phyloP scores from a whole-genome alignment of 2,113 vertebrate genomes.

The Thunnus maccoyii region DNA sequence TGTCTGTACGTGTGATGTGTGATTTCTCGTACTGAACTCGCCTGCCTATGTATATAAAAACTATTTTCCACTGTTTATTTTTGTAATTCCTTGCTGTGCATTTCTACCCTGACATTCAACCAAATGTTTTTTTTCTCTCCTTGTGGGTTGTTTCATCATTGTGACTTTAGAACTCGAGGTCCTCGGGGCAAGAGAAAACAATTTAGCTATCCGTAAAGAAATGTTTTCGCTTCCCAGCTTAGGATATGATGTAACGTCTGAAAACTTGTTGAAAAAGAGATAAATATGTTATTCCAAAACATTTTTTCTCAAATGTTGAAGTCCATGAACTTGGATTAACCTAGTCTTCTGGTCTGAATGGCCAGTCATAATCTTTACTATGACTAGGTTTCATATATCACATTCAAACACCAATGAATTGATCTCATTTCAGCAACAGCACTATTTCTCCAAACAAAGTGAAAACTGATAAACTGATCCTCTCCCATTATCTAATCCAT shows the following conservation, averaged over 20 bases:
- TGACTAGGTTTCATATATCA: background rate
- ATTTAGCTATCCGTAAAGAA: slow-evolving; percentile 57
- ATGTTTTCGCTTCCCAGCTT: slow-evolving; percentile 44
- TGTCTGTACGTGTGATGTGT: slow-evolving; percentile 36
- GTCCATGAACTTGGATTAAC: slow-evolving; percentile 4
- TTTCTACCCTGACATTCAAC: slow-evolving; percentile 43
- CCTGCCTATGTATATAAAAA: slow-evolving; percentile 40
- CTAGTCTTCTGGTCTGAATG: background rate
- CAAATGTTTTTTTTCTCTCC: slow-evolving; percentile 34
- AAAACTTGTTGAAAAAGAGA: slow-evolving; percentile 24
- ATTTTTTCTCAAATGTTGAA: background rate
- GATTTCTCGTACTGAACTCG: slow-evolving; percentile 18
- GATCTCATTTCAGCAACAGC: background rate
- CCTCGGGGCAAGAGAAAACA: slow-evolving; percentile 42
- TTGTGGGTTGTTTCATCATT: slow-evolving; percentile 51
- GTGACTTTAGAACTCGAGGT: slow-evolving; percentile 39
- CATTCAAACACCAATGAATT: background rate
- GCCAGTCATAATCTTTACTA: background rate
- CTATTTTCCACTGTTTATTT: slow-evolving; percentile 62
- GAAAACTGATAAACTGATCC: background rate
- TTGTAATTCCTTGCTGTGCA: slow-evolving; percentile 41
- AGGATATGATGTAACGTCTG: slow-evolving; percentile 69
- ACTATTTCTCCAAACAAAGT: background rate
- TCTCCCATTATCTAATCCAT: background rate
- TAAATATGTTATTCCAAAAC: slow-evolving; percentile 37